Evolutionary conservation across 2,113 vertebrate species (phyloP), one percentile per base, ranked within the genome.

Genomic region (Paramormyrops kingsleyae): DNA sequence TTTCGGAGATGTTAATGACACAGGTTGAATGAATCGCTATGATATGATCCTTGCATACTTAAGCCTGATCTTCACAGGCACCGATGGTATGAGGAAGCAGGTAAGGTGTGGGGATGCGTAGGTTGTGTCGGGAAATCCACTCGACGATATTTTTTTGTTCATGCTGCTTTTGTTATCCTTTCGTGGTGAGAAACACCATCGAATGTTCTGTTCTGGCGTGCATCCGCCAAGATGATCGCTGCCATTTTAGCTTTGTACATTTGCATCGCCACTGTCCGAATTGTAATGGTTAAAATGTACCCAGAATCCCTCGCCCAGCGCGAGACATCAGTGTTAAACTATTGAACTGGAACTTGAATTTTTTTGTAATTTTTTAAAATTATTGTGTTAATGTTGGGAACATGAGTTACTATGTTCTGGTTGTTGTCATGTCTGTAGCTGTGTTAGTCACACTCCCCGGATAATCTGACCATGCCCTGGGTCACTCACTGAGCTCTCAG

Each of bases 311-410:
- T 91, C 90, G 92, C 91, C 92, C 90, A 92, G 91, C 94, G 92
- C 90, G 90, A 93, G 91, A 95, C 91, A 93, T 95, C 96, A 97
- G 94, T 97, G 96, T 97, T 98, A 97, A 95, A 95, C 92, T 94
- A 94, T 93, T 89, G 93, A 94, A 91, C 89, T 90, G 97, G 92
- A 94, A 95, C 95, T 96, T 97, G 95, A 96, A 96, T 88, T 88
- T 88, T 52, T 89, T 90, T 21, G 83, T 84, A 50, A 35, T 87
- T 52, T 87, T 86, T 52, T 21, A 13, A 52, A 52, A 92, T 94
- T 92, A 91, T 53, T 50, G 49, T 52, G 15, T 87, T 53, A 24
- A 35, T 21, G 15, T 56, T 87, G 35, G 31, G 27, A 87, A 53
- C 21, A 87, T 53, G 31, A 15, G n/a, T 87, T 87, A 35, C 27